phyloP scores from a whole-genome alignment of 2,113 vertebrate genomes.

The Leptobrachium ailaonicum region DNA sequence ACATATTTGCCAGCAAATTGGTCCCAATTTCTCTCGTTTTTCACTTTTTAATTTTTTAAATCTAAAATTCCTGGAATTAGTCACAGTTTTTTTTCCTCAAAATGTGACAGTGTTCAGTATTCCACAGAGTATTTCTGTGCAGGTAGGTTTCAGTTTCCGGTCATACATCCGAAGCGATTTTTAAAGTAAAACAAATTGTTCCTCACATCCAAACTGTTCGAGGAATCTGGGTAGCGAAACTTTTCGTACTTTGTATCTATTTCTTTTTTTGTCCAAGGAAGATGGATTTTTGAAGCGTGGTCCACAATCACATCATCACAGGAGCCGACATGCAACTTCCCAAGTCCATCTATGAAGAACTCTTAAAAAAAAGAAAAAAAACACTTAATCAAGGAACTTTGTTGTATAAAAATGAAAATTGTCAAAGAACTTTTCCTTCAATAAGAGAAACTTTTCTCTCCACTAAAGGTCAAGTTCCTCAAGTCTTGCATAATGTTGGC shows the following conservation, averaged over 20 bases:
- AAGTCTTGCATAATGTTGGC: no score
- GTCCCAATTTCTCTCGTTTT: no score
- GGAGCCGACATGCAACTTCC: constrained; percentile 82
- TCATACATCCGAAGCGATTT: constrained; percentile 85
- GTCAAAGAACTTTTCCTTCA: no score
- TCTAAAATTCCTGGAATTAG: no score
- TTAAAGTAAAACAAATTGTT: constrained; percentile 79
- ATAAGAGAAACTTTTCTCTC: no score
- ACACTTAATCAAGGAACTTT: background rate
- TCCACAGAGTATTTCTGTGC: background rate
- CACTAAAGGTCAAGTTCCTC: no score
- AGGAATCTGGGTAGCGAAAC: constrained; percentile 76
- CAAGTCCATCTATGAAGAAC: constrained; percentile 87
- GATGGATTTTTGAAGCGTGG: constrained; percentile 85
- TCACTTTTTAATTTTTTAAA: no score
- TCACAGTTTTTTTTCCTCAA: no score
- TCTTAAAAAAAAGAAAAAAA: constrained; percentile 62
- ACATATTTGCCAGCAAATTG: no score
- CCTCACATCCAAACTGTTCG: constrained; percentile 56
- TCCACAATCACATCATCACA: constrained; percentile 81
- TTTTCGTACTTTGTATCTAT: constrained; percentile 71
- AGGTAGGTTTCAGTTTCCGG: constrained; percentile 58
- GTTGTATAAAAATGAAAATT: background rate
- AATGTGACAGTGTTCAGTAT: background rate
- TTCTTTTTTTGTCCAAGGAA: constrained; percentile 76